These are phyloP conservation scores for Melipona beecheii DNA, from an alignment of 2,888 invertebrate species.

Conservation along the genomic window DNA sequence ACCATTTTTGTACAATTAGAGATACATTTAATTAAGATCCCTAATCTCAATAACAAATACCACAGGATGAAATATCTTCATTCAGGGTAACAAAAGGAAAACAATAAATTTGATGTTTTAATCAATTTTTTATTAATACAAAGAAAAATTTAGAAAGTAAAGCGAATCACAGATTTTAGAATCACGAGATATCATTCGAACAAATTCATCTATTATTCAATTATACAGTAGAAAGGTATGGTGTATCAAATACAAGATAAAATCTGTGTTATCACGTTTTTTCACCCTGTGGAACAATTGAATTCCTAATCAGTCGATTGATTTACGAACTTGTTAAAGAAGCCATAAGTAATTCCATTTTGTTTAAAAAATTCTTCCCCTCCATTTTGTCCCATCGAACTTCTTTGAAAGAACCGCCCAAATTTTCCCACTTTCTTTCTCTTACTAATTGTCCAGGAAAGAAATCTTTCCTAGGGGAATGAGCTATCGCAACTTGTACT, in stretches of 20 bases:
- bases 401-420: constrained; percentile 96
- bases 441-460: constrained; percentile 94
- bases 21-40: constrained; percentile 40
- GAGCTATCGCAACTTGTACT: constrained; percentile 95
- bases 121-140: constrained; percentile 35
- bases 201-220: constrained; percentile 19
- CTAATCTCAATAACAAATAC: constrained; percentile 20
- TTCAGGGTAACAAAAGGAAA: neutral
- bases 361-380: constrained; percentile 97
- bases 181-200: constrained; percentile 14
- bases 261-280: constrained; percentile 25
- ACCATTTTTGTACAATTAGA: constrained; percentile 68
- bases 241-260: constrained; percentile 22
- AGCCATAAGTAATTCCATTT: constrained; percentile 98
- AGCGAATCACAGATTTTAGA: constrained; percentile 36
- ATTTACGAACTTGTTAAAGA: constrained; percentile 90
- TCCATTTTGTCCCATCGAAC: constrained; percentile 97
- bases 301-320: constrained; percentile 46
- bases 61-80: constrained; percentile 31
- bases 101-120: neutral
- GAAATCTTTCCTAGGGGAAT: constrained; percentile 94
- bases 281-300: constrained; percentile 54
- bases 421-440: constrained; percentile 96
- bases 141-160: constrained; percentile 24
- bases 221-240: constrained; percentile 27